Base-by-base conservation (phyloP, 2,888 invertebrate genomes). In the Cataglyphis rosenhaueri region DNA sequence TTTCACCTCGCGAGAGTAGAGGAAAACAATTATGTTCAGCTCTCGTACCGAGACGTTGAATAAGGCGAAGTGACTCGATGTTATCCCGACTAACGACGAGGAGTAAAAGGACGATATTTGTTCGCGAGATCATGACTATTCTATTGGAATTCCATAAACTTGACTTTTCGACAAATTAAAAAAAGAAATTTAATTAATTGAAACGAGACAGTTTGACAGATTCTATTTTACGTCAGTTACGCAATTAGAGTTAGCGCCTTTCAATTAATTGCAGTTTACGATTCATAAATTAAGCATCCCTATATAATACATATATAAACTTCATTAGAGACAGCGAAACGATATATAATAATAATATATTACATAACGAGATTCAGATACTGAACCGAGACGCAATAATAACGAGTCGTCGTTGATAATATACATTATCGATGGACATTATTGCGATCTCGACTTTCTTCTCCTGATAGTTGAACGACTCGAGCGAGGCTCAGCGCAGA, bases 21-120 rank as follows among this genome's bases (percentile, higher is more conserved):
- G 44, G 59, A 71, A 71, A 71, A 79, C 78, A 79, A 71, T 79
- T 79, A 71, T 57, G 73, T 21, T 76, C 38, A 10, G 18, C 18
- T 8, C 29, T 25, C 38, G 65, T 25, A 32, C 25, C 21, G 4
- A 12, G 59, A 52, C 21, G 35, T 66, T 70, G 71, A 79, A 48
- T 59, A 35, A 71, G 35, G 32, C 18, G 10, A 59, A 44, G 32
- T 70, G 18, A 18, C 52, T 59, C 29, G 55, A 66, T 41, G 44
- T 59, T 61, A 35, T 12, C 32, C 44, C 38, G 21, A 12, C 29
- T 38, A 25, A 15, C 29, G 70, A 66, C 21, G 32, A 48, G 15
- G 12, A 64, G 35, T 29, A 29, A 68, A 10, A 10, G 38, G n/a
- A 32, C 6, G 8, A 38, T 65, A 35, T 15, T 21, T 1, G 12